These are phyloP conservation scores for Orussus abietinus DNA, from an alignment of 1,140 invertebrate species.

Conservation along the genomic window DNA sequence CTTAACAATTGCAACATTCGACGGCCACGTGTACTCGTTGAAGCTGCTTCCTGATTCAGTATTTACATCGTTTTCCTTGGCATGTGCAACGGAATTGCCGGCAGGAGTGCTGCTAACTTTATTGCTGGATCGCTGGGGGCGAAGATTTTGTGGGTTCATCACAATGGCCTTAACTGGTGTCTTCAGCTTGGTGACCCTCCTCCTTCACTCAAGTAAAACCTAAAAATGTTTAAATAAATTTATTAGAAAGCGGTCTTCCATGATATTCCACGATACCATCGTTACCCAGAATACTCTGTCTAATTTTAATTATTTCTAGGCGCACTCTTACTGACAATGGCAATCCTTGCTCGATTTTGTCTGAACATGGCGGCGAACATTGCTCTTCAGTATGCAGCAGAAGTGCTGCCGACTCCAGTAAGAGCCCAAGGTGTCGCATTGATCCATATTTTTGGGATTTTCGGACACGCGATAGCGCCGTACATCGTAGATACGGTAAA, in stretches of 20 bases:
- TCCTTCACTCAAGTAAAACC: conserved; percentile 36
- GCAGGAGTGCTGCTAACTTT: conserved; percentile 64
- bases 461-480: conserved; percentile 63
- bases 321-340: conserved; percentile 39
- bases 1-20: conserved; percentile 61
- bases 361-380: conserved; percentile 63
- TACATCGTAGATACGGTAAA: conserved; percentile 71
- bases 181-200: conserved; percentile 52
- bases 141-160: conserved; percentile 58
- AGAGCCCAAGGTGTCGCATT: conserved; percentile 60
- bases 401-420: conserved; percentile 62
- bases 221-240: too few species aligned
- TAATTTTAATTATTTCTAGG: too few species aligned
- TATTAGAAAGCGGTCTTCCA: too few species aligned
- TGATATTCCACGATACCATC: too few species aligned
- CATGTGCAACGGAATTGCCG: conserved; percentile 67
- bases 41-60: conserved; percentile 62
- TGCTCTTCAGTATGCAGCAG: conserved; percentile 63
- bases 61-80: conserved; percentile 67
- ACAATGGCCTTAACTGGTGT: conserved; percentile 54
- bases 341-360: conserved; percentile 55
- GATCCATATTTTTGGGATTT: conserved; percentile 61
- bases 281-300: too few species aligned
- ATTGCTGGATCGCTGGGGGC: conserved; percentile 62
- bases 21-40: conserved; percentile 65